Evolutionary conservation across 2,888 invertebrate species (phyloP), one percentile per base, ranked within the genome.

Genomic region (Drosophila robusta): DNA sequence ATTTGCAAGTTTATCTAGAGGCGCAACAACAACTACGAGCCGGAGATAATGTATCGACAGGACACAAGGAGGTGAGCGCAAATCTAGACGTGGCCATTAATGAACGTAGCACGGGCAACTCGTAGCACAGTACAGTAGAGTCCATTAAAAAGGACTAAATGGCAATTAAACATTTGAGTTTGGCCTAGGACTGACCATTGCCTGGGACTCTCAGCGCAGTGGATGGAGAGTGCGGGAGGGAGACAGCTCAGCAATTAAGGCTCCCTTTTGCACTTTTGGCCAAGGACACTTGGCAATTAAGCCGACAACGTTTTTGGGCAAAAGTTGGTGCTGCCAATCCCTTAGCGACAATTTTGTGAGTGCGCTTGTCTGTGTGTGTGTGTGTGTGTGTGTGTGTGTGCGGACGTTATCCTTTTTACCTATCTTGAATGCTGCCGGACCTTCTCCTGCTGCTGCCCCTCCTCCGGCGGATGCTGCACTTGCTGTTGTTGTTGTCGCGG

Each of bases 131-230:
- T 71, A 67, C 76, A 72, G 75, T 77, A 58, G 77, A 84, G 81
- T 85, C 79, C 87, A 91, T 90, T 91, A 88, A 89, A 90, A 87
- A 88, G 89, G 89, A 82, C 84, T 90, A 89, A 89, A 90, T 85
- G 87, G 87, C 90, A 89, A 90, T 91, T 90, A 91, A 91, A 90
- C 90, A 84, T 90, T 82, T 72, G 83, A 78, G 82, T 62, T 72
- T 82, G 75, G 74, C 61, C 74, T 58, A 71, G 50, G 46, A 56
- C 78, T 78, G 78, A 78, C 75, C 75, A 45, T 61, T 50, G 61
- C 54, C 51, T 18, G 46, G 34, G 42, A 54, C 22, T 41, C 42
- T 26, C 12, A 12, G n/a, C 29, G 1, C 16, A 16, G 44, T 16
- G 7, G 26, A 1, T 18, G n/a, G 12, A 32, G 22, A 16, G 16